These are phyloP conservation scores for Tympanoctomys barrerae DNA, from an alignment of 2,797 vertebrate genomes.

Conservation along the genomic window DNA sequence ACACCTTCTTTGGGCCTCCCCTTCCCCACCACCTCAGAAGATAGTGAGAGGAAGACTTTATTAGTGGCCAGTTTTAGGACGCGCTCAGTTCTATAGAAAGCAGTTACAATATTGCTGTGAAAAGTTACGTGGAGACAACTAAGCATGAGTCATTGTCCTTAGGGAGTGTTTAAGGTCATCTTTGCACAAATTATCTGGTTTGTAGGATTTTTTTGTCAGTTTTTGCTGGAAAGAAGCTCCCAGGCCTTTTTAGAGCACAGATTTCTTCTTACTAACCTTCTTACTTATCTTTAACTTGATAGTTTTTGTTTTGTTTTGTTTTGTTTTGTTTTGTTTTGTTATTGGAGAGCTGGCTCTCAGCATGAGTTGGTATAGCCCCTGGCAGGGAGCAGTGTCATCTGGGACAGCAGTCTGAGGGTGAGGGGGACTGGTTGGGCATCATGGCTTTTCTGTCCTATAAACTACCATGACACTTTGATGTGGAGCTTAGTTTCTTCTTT, in stretches of 20 bases:
- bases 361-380: no score
- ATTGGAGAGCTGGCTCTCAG: background rate
- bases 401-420: no score
- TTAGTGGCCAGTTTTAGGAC: constrained; percentile 33
- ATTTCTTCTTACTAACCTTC: background rate
- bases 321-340: background rate
- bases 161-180: constrained; percentile 48
- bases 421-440: background rate
- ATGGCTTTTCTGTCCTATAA: background rate
- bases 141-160: constrained; percentile 19
- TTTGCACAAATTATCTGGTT: constrained; percentile 44
- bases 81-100: constrained; percentile 22
- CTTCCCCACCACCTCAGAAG: background rate
- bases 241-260: background rate
- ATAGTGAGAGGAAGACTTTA: background rate
- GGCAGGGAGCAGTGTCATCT: rapidly evolving
- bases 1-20: rapidly evolving
- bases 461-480: background rate
- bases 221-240: background rate
- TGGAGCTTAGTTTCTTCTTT: background rate
- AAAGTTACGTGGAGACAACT: constrained; percentile 72
- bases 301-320: background rate
- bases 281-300: background rate
- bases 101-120: constrained; percentile 33
- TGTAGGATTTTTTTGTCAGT: constrained; percentile 50